Conservation (phyloP, 2,113 vertebrate genomes). For the Heptranchias perlo region DNA sequence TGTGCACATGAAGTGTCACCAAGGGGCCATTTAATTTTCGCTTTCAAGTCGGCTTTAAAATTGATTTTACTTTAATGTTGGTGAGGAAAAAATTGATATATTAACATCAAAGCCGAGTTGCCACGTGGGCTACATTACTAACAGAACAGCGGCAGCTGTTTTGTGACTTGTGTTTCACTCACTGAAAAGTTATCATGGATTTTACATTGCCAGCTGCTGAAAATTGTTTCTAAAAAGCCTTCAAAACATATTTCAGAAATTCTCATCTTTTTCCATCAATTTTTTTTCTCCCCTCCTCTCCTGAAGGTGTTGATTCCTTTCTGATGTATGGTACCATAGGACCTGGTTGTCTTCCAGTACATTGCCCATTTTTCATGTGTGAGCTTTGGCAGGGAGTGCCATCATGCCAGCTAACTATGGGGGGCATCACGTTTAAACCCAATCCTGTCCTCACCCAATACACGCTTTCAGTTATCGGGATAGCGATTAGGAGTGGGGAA, state of each 20-base stretch:
- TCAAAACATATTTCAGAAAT: background rate
- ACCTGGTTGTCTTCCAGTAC: background rate
- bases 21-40: conserved; percentile 30
- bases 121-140: background rate
- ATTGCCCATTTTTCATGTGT: background rate
- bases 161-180: background rate
- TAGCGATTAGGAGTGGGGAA: background rate
- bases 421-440: too few relatives aligned
- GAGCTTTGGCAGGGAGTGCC: background rate
- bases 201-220: background rate
- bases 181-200: background rate
- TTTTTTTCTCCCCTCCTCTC: background rate
- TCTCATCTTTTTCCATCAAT: background rate
- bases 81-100: background rate
- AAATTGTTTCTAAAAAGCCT: background rate
- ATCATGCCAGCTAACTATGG: too few relatives aligned
- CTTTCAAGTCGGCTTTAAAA: conserved; percentile 19
- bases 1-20: conserved; percentile 20
- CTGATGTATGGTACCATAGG: background rate
- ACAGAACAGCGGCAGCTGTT: background rate
- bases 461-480: too few relatives aligned
- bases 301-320: background rate
- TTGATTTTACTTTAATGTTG: conserved; percentile 26
- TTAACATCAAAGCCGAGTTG: conserved; percentile 2
- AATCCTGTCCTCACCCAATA: too few relatives aligned